Base-by-base conservation (phyloP, 2,888 invertebrate genomes). In the Sicus ferrugineus region DNA sequence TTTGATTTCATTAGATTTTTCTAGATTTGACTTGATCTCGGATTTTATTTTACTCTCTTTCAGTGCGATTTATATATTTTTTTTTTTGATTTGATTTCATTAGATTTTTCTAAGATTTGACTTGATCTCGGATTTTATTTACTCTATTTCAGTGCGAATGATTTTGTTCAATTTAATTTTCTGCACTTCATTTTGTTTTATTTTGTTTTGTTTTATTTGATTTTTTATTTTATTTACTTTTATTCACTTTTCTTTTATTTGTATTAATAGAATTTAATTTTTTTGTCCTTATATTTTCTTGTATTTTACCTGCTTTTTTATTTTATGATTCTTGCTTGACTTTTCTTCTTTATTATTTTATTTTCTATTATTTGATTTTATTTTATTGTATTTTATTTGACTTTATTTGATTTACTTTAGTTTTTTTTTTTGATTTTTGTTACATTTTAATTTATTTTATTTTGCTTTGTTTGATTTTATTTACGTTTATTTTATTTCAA, bases 401-500 rank as follows among this genome's bases (percentile, higher is more conserved):
- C 75, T 73, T 74, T 74, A 75, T 78, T 79, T 78, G 76, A 76
- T 75, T 78, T 77, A 74, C 77, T 78, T 77, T 77, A 77, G 76
- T 73, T 64, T 31, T 67, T 38, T n/a, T 26, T 28, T 56, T 14
- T 21, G 16, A 31, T 64, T 58, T n/a, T 64, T 64, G 23, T 70
- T 74, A 21, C 59, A 66, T 59, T 59, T 14, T 50, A 70, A 61
- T 50, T 69, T 73, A 73, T 62, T 69, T 64, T 26, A 31, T 62
- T 34, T 65, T 59, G 26, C 26, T 64, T 68, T 38, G 28, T 72
- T 69, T 64, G 62, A 30, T 58, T 48, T 66, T 66, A 38, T 11
- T 38, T 38, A 6, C 7, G 6, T 9, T 38, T 38, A 38, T 38
- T 38, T 38, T 9, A 38, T 9, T 11, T 38, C 11, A 9, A 38